These are phyloP conservation scores for Lymantria dispar DNA, from an alignment of 2,888 invertebrate genomes.

Conservation along the genomic window DNA sequence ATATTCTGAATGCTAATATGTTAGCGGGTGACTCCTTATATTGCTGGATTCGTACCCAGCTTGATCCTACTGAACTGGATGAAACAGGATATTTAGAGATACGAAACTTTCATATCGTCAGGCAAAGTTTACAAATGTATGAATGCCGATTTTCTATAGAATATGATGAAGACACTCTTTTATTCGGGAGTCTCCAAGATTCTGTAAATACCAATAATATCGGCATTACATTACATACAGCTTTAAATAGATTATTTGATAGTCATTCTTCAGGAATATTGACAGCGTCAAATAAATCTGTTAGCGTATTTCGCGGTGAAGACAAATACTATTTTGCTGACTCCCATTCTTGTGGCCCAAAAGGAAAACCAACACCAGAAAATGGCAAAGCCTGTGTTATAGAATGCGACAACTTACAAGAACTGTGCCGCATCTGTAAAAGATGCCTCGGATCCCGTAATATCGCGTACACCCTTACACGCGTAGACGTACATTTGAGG, in stretches of 20 bases:
- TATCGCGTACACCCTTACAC: not conserved
- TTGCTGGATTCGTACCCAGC: not conserved
- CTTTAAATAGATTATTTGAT: not conserved
- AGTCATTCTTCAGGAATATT: not conserved
- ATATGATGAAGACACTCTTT: not conserved
- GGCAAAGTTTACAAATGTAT: not conserved
- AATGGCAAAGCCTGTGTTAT: slow-evolving; percentile 20
- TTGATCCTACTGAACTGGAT: not conserved
- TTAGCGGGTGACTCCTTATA: not conserved
- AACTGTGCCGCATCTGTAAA: not conserved
- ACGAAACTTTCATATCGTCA: not conserved
- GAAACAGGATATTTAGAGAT: not conserved
- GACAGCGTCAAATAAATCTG: not conserved
- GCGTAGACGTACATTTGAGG: not conserved
- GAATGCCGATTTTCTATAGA: not conserved
- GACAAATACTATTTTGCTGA: not conserved
- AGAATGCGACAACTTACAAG: not conserved
- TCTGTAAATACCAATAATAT: not conserved
- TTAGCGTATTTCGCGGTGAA: not conserved
- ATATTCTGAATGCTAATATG: not conserved
- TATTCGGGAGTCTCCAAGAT: not conserved
- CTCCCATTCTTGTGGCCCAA: slow-evolving; percentile 16
- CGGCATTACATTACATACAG: not conserved
- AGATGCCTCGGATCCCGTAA: not conserved
- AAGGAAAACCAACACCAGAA: slow-evolving; percentile 10